phyloP scores from a whole-genome alignment of 1,140 invertebrate genomes.

The Halictus rubicundus region DNA sequence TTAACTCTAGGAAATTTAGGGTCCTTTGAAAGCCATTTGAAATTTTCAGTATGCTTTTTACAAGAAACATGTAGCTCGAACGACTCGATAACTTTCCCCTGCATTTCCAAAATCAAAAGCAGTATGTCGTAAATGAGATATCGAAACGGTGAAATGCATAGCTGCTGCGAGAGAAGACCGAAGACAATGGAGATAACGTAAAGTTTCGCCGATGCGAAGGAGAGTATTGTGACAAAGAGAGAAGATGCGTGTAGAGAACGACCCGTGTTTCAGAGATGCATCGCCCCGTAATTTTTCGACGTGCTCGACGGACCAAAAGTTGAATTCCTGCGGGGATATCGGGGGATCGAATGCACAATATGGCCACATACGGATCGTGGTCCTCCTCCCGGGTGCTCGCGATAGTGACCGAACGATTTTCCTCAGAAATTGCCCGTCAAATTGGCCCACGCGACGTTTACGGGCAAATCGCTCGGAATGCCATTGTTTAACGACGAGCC shows the following conservation, averaged over 20 bases:
- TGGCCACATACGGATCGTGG: constrained; percentile 27
- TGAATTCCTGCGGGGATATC: constrained; percentile 11
- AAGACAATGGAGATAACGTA: neutral
- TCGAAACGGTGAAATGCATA: too few species aligned
- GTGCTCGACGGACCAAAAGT: neutral
- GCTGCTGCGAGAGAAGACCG: too few species aligned
- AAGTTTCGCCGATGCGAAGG: neutral
- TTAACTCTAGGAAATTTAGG: too few species aligned
- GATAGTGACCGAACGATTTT: constrained; percentile 77
- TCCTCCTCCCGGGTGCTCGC: constrained; percentile 26
- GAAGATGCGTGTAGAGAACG: neutral
- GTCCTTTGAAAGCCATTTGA: too few species aligned
- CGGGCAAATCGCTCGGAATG: constrained; percentile 77
- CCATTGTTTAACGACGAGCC: constrained; percentile 77
- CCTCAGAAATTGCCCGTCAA: constrained; percentile 78
- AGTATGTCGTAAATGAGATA: too few species aligned
- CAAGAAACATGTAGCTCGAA: too few species aligned
- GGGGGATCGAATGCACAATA: constrained; percentile 50
- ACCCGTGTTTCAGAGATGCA: neutral
- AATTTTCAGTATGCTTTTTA: too few species aligned
- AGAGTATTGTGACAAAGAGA: too few species aligned
- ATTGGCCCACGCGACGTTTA: constrained; percentile 73
- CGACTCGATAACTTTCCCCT: too few species aligned
- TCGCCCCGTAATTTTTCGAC: neutral
- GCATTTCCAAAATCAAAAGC: too few species aligned